phyloP scores from a whole-genome alignment of 2,113 vertebrate species.

The Tympanuchus pallidicinctus region DNA sequence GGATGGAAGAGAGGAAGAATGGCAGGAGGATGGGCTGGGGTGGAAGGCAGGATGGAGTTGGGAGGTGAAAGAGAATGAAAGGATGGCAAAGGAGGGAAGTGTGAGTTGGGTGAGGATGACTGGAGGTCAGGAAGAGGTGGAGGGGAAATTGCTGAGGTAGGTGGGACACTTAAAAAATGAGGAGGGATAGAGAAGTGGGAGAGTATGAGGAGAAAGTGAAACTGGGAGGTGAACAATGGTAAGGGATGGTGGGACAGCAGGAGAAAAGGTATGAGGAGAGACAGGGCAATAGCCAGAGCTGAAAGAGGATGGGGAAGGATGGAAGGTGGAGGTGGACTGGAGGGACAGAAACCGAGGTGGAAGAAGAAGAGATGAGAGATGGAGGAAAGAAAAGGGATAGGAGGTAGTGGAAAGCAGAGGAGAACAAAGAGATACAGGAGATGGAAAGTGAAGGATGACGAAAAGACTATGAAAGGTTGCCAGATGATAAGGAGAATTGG shows the following conservation, averaged over 20 bases:
- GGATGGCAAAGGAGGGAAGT: background rate
- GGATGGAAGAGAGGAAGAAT: background rate
- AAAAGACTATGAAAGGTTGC: background rate
- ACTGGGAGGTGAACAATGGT: background rate
- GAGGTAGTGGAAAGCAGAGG: background rate
- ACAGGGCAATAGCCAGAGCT: background rate
- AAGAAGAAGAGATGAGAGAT: background rate
- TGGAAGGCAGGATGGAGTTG: background rate
- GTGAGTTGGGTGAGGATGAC: background rate
- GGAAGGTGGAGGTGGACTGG: background rate
- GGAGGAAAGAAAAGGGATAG: background rate
- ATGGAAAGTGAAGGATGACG: background rate
- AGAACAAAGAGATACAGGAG: background rate
- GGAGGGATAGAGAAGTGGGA: background rate
- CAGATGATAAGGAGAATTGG: background rate
- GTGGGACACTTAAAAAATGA: background rate
- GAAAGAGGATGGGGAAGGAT: background rate
- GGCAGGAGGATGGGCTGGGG: background rate
- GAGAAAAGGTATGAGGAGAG: rapidly evolving
- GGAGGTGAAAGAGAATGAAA: background rate
- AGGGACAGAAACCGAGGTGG: background rate
- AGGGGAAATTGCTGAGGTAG: background rate
- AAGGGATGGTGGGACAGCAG: background rate
- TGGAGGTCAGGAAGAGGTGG: background rate
- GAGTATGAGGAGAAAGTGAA: background rate